Base-by-base conservation (phyloP, 2,888 invertebrate genomes). In the Rotaria magnacalcarata region DNA sequence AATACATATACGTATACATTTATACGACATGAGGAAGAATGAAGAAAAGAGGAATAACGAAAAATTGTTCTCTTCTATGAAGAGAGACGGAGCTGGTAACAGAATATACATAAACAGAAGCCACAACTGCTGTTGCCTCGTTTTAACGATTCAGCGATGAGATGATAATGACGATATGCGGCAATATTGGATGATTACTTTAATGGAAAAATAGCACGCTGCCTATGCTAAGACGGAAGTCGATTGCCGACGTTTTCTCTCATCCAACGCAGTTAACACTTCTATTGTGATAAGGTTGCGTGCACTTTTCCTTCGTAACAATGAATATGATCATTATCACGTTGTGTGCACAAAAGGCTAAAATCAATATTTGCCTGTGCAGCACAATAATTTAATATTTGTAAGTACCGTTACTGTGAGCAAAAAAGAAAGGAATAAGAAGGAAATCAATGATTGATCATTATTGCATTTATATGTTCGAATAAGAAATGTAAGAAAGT, bases 201-300 rank as follows among this genome's bases (percentile, higher is more conserved):
- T 60, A 60, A 60, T 60, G 58, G 58, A 60, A 60, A 60, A 27
- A 60, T 60, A 60, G 58, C 58, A 60, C 27, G 24, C 58, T 60
- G n/a, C 58, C n/a, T 27, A n/a, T 60, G 24, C n/a, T 11, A 27
- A 60, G 27, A 58, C 24, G 58, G 58, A 27, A 60, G 58, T 60
- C 58, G n/a, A 60, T 60, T 27, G 58, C 27, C 27, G 58, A 60
- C 27, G 58, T 27, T 60, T 60, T 14, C 58, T 60, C n/a, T 60
- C 58, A 60, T 60, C 27, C n/a, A 60, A 60, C 8, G 27, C 58
- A 60, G 58, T 60, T 60, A 60, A 60, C 58, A 60, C 58, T 60
- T n/a, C 27, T 27, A 60, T 60, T n/a, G n/a, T 60, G 58, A 60
- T 60, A 60, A 60, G 58, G 58, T 60, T 60, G 58, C 58, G 24